Percentiles rank a stretch among this genome's conserved stretches.
Conservation (phyloP, 2,113 vertebrate genomes). For the Alaudala cheleensis region DNA sequence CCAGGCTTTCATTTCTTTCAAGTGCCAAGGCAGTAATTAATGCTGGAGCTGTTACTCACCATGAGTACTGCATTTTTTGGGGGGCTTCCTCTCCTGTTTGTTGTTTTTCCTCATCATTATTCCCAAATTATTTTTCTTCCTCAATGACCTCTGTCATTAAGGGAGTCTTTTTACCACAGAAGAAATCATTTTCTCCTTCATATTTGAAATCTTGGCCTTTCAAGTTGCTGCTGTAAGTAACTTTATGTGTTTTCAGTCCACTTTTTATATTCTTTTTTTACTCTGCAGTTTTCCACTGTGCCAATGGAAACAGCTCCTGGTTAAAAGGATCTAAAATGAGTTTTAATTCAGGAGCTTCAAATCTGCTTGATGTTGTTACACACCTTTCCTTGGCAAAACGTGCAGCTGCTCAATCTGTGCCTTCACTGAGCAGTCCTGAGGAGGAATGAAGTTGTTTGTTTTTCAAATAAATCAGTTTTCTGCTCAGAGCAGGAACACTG, state of each 20-base stretch:
- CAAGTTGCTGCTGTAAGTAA: neutral
- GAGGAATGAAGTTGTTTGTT: neutral
- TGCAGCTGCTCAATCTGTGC: neutral
- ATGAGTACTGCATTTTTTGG: neutral
- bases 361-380: neutral
- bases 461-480: neutral
- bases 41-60: neutral
- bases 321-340: neutral
- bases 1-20: neutral
- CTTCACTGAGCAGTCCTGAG: neutral
- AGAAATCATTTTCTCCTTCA: neutral
- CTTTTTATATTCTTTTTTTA: neutral
- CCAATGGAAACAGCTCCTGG: neutral
- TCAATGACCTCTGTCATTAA: neutral
- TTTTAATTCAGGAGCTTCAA: neutral
- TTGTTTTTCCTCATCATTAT: neutral
- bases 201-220: neutral
- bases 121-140: neutral
- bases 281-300: neutral
- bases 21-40: neutral
- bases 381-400: accelerated
- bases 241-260: neutral
- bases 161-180: neutral
- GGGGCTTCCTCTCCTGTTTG: neutral
- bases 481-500: neutral